Conservation (phyloP, 2,888 invertebrate species). For the Neocrepidodera transversa region DNA sequence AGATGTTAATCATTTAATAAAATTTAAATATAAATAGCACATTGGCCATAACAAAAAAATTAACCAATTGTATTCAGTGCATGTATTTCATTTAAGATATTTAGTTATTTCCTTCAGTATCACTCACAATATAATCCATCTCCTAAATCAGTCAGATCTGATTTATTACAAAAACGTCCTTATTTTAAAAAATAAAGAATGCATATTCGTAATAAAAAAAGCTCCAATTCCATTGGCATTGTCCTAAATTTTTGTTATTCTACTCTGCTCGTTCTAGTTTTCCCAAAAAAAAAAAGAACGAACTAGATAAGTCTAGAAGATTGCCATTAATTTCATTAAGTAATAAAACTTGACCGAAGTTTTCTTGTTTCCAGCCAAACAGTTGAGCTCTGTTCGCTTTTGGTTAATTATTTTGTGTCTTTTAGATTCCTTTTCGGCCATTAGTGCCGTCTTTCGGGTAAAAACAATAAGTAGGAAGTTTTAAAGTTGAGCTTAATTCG, state of each 20-base stretch:
- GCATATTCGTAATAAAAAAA: too few species aligned
- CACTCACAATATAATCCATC: too few species aligned
- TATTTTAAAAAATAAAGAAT: too few species aligned
- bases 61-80: too few species aligned
- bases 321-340: conserved; percentile 7
- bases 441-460: neutral
- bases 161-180: too few species aligned
- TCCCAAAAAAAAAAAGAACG: neutral
- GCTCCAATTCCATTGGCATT: neutral
- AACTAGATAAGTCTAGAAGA: conserved; percentile 5
- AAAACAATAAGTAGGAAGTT: neutral
- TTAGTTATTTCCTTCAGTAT: too few species aligned
- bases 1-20: too few species aligned
- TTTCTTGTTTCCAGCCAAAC: neutral
- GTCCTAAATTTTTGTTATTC: conserved; percentile 13
- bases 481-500: too few species aligned
- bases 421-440: neutral
- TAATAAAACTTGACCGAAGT: conserved; percentile 2
- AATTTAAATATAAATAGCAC: too few species aligned
- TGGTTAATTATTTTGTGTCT: neutral
- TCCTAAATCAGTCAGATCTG: too few species aligned
- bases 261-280: neutral
- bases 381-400: neutral
- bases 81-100: too few species aligned
- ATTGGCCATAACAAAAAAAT: too few species aligned